These are phyloP conservation scores for Chrysogorgia sp. DNA, from an alignment of 92 coral and sea anemone genomes.

Conservation along the genomic window DNA sequence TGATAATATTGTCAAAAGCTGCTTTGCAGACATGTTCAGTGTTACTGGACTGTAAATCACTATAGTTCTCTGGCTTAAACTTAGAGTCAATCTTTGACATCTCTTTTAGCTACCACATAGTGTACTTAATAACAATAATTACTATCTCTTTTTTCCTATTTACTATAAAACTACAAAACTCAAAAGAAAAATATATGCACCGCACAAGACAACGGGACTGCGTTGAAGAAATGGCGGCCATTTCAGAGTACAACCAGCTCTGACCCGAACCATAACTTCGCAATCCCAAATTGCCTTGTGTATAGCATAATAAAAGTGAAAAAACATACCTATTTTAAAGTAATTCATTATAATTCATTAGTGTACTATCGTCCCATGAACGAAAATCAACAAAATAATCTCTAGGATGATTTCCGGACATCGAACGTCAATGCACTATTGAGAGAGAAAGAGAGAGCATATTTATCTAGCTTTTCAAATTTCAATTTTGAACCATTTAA, in stretches of 20 bases:
- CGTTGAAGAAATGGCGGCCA: no score
- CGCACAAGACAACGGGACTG: neutral
- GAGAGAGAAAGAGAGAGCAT: neutral
- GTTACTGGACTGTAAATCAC: neutral
- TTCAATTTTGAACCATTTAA: neutral
- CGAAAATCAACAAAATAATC: slow-evolving; percentile 10
- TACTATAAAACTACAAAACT: neutral
- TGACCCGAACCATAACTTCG: neutral
- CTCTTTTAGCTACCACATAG: neutral
- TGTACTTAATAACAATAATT: neutral
- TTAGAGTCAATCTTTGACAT: neutral
- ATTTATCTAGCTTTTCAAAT: neutral
- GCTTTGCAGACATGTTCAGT: neutral
- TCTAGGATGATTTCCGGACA: neutral
- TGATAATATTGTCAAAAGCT: neutral
- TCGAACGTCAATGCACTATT: slow-evolving; percentile 38
- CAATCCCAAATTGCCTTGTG: neutral
- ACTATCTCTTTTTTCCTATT: neutral
- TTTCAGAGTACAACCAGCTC: no score
- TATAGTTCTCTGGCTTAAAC: neutral
- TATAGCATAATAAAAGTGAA: neutral
- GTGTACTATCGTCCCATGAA: slow-evolving; percentile 44
- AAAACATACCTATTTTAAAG: neutral
- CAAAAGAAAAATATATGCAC: neutral
- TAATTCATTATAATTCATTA: no score